Evolutionary conservation across 2,113 vertebrate genomes (phyloP), one percentile per base, ranked within the genome.

Genomic region (Muscicapa adusta): DNA sequence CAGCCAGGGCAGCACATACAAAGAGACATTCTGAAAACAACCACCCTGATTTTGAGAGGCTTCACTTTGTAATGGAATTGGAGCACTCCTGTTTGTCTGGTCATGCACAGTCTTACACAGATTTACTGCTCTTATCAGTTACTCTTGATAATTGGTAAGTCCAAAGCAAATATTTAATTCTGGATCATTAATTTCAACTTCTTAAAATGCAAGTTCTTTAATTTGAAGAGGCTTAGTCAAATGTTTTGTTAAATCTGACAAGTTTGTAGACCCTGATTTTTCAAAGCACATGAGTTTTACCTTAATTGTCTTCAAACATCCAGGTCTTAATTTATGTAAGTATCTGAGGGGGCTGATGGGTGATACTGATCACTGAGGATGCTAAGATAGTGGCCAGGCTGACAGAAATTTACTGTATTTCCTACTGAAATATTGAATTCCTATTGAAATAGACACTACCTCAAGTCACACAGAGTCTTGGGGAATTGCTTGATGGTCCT

Each of bases 1-100:
- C 9, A 56, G n/a, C 51, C 76, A 15, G 57, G 29, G n/a, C 33
- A 72, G 43, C 6, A 2, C 0, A 0, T 24, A 23, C 34, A 58
- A 14, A 63, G 26, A 47, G 31, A 25, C 1, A 1, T 18, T 67
- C 50, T 91, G 60, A 33, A 50, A 89, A 43, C 33, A 48, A 6
- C 11, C 2, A 8, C 38, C 38, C 38, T 9, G 3, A 23, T 20
- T 33, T 12, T 34, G n/a, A 56, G 25, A 12, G 6, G 11, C 48
- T 77, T 88, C 61, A 10, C 6, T 57, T 74, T 3, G 0, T 16
- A 36, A 48, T 38, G 33, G 40, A 54, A 40, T 47, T 62, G 23
- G 56, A 62, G n/a, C 28, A 4, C 16, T 53, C 45, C 38, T 22
- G 7, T 82, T 75, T n/a, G 28, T 50, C 71, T 90, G 48, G 12